These are phyloP conservation scores for Eleutherodactylus coqui DNA, from an alignment of 2,797 vertebrate genomes.

Conservation along the genomic window DNA sequence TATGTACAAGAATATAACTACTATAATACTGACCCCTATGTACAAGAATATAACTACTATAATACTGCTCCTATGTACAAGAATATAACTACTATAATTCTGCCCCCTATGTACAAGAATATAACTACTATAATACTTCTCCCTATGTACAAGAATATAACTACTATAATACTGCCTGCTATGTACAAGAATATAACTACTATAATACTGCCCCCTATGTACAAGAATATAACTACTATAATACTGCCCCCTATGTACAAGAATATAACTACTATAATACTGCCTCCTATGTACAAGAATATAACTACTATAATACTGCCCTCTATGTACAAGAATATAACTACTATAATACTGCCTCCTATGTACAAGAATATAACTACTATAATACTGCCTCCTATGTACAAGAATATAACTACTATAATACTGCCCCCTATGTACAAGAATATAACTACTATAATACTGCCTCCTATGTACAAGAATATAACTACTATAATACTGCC, in stretches of 20 bases:
- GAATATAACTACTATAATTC: conserved; percentile 16
- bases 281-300: neutral
- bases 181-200: conserved; percentile 18
- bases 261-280: conserved; percentile 26
- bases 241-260: conserved; percentile 12
- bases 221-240: conserved; percentile 26
- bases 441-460: no score
- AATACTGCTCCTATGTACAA: neutral
- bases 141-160: conserved; percentile 3
- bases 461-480: no score
- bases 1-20: conserved; percentile 8
- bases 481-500: no score
- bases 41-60: conserved; percentile 7
- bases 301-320: conserved; percentile 20
- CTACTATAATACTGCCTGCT: neutral
- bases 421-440: neutral
- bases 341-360: neutral
- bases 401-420: conserved; percentile 1
- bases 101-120: neutral
- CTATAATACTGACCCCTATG: neutral
- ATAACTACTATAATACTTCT: neutral
- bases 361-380: conserved; percentile 10
- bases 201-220: conserved; percentile 10
- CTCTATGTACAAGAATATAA: neutral
- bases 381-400: conserved; percentile 8